Evolutionary conservation across 2,113 vertebrate species (phyloP), one percentile per base, ranked within the genome.

Genomic region (Neotragus pygmaeus): DNA sequence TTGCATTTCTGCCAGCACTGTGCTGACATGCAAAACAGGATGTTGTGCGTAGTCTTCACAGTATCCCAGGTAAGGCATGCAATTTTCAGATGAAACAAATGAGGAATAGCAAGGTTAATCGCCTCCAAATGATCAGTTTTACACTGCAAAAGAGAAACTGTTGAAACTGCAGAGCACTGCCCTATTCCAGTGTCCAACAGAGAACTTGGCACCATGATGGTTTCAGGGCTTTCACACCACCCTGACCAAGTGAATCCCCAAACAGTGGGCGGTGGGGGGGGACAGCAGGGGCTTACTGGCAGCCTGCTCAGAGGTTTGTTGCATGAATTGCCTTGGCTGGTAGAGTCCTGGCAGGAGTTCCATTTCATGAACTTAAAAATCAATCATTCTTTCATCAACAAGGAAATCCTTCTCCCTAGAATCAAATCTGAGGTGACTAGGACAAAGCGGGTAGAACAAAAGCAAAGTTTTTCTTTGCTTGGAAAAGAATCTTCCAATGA

Each of bases 301-400:
- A 64, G n/a, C 88, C 62, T 30, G 51, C 14, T 12, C 33, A 43
- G 64, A 94, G 45, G 25, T 60, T 93, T 90, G 55, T 39, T 58
- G 19, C 12, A 3, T n/a, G n/a, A 80, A 66, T 9, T 36, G 28
- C 49, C 57, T 80, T 57, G 81, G 73, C 39, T 39, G 21, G n/a
- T 77, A 19, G 12, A 53, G 28, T 30, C 28, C 73, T 49, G 39
- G 78, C 55, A 81, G 53, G 75, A 88, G 19, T 82, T 81, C 28
- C 30, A 28, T 88, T 49, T 53, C 47, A 57, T 12, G 49, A 53
- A 92, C 66, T 49, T 39, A 36, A 94, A 94, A 66, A 90, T 96
- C 49, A 92, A 90, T 70, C 77, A 91, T 88, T 82, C 89, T 81
- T 91, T 92, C 84, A 70, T 90, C 75, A 90, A 45, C 30, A 89